phyloP scores from a whole-genome alignment of 2,797 vertebrate genomes.

The Zenarchopterus dispar region DNA sequence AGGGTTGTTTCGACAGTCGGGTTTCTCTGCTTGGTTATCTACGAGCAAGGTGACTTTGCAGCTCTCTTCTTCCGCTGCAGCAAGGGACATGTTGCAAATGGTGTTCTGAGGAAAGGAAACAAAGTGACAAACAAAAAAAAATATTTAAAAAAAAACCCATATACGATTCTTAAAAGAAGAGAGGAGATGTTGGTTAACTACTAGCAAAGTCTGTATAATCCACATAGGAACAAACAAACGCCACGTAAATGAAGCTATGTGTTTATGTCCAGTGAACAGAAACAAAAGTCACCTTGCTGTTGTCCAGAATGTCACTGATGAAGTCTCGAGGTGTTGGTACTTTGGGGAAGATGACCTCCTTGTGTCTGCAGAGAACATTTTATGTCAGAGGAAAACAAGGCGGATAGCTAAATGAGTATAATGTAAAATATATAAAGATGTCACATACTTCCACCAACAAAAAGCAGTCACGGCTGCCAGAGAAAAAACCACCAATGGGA shows the following conservation, averaged over 20 bases:
- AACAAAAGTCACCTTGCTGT: slow-evolving; percentile 47
- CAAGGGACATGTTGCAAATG: slow-evolving; percentile 23
- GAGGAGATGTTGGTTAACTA: background rate
- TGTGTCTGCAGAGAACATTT: slow-evolving; percentile 53
- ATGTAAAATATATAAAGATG: background rate
- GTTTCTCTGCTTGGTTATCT: slow-evolving; percentile 3
- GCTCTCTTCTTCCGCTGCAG: slow-evolving; percentile 32
- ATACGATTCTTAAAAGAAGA: too few species aligned
- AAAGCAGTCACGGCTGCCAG: slow-evolving; percentile 23
- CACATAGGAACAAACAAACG: background rate
- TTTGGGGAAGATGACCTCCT: slow-evolving; percentile 48
- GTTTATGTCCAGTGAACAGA: too few species aligned
- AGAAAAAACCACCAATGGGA: slow-evolving; percentile 29
- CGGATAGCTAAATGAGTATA: too few species aligned
- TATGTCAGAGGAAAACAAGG: slow-evolving; percentile 1
- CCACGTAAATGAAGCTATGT: background rate
- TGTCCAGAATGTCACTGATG: slow-evolving; percentile 55
- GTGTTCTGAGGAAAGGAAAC: slow-evolving; percentile 18
- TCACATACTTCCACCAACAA: slow-evolving; percentile 54
- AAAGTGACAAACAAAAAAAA: background rate
- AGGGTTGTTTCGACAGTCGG: background rate
- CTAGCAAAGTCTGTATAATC: background rate
- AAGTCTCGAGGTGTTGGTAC: slow-evolving; percentile 60
- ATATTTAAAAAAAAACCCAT: background rate
- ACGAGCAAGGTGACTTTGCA: slow-evolving; percentile 51